phyloP scores from a whole-genome alignment of 2,888 invertebrate genomes.

The Epinotia brunnichana region DNA sequence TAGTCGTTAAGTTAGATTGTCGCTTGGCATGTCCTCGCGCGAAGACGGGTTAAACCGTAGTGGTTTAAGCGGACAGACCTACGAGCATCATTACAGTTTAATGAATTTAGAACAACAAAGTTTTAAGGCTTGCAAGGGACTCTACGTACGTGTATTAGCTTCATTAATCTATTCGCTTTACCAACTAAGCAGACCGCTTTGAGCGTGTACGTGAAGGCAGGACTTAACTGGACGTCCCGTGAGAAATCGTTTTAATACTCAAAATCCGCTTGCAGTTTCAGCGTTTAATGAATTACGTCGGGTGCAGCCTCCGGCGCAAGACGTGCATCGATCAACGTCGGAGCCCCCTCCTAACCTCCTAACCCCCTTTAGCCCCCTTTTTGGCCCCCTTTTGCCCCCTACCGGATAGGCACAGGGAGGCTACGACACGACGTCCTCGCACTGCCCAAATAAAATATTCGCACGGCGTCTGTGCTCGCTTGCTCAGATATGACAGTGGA shows the following conservation, averaged over 20 bases:
- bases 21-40: constrained; percentile 9
- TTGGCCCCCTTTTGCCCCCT: constrained; percentile 46
- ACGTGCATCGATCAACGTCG: constrained; percentile 87
- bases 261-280: constrained; percentile 83
- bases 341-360: constrained; percentile 58
- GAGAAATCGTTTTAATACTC: constrained; percentile 84
- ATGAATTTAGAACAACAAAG: constrained; percentile 44
- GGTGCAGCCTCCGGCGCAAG: constrained; percentile 85
- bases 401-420: constrained; percentile 72
- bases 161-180: constrained; percentile 72
- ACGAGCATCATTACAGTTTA: constrained; percentile 40
- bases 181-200: constrained; percentile 64
- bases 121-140: constrained; percentile 40
- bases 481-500: constrained; percentile 69
- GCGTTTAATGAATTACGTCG: constrained; percentile 84
- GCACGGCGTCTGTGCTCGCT: constrained; percentile 67
- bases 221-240: constrained; percentile 76
- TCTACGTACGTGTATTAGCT: constrained; percentile 55
- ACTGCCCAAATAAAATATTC: constrained; percentile 83
- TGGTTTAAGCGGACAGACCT: constrained; percentile 34
- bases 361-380: constrained; percentile 52
- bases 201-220: constrained; percentile 62
- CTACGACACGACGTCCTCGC: constrained; percentile 61
- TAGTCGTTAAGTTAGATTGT: constrained; percentile 3
- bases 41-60: constrained; percentile 16